These are phyloP conservation scores for Melanargia galathea DNA, from an alignment of 2,888 invertebrate species.

Conservation along the genomic window DNA sequence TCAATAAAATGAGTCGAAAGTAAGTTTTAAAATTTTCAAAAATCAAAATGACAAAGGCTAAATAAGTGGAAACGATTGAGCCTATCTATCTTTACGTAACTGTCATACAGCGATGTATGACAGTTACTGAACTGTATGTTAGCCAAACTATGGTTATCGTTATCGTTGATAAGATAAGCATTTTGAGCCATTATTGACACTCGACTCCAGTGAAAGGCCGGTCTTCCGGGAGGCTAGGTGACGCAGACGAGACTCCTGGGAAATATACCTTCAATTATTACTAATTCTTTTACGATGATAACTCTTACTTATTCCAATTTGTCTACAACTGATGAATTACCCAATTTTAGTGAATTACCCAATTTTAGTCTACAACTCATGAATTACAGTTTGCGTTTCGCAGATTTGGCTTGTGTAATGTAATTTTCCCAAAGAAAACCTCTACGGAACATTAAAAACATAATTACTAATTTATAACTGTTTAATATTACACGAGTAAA, in stretches of 20 bases:
- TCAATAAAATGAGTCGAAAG: too few relatives aligned
- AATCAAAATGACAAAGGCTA: not conserved
- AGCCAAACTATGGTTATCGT: not conserved
- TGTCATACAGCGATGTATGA: not conserved
- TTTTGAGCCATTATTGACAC: constrained; percentile 3
- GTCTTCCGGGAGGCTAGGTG: constrained; percentile 1
- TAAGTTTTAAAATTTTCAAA: too few relatives aligned
- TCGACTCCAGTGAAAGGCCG: constrained; percentile 9
- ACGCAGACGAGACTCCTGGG: not conserved
- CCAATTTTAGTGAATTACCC: too few relatives aligned
- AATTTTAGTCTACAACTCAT: not conserved
- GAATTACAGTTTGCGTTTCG: not conserved
- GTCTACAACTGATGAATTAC: not conserved
- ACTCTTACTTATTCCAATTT: constrained; percentile 1
- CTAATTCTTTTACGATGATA: not conserved
- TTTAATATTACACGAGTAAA: too few relatives aligned
- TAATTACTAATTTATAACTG: too few relatives aligned
- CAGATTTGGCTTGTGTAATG: too few relatives aligned
- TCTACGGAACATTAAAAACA: too few relatives aligned
- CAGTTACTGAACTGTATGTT: not conserved
- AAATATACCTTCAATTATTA: not conserved
- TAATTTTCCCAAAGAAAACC: too few relatives aligned
- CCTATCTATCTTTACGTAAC: too few relatives aligned
- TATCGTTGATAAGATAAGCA: constrained; percentile 16
- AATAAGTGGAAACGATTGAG: too few relatives aligned